Conservation (phyloP, 1,140 invertebrate species). For the Polypedilum pembai region DNA sequence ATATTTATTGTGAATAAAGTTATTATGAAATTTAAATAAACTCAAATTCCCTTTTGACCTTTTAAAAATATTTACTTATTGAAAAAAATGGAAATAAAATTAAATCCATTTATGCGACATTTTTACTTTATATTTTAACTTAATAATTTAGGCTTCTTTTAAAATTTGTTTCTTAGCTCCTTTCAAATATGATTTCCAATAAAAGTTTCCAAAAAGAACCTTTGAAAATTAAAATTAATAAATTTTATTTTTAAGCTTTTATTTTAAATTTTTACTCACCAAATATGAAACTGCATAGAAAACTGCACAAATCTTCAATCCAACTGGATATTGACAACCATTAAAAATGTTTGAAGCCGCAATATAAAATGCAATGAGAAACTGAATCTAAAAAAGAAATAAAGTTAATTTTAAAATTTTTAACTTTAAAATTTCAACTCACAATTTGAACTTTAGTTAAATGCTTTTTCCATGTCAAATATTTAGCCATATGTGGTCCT, state of each 20-base stretch:
- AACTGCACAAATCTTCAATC: background rate
- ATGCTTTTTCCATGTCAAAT: conserved; percentile 93
- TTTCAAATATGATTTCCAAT: background rate
- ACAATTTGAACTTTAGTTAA: conserved; percentile 75
- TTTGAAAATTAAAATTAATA: background rate
- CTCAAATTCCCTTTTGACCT: no score
- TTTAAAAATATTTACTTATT: no score
- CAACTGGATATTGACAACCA: background rate
- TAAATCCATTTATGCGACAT: no score
- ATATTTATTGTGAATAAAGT: background rate
- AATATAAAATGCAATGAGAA: background rate
- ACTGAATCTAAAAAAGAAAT: background rate
- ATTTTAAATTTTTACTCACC: background rate
- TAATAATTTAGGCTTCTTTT: background rate
- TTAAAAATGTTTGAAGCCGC: background rate
- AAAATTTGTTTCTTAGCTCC: background rate
- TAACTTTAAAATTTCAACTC: conserved; percentile 31
- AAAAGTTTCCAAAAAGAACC: background rate
- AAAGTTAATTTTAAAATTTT: background rate
- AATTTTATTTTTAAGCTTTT: background rate
- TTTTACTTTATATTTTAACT: no score
- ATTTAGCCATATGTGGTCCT: conserved; percentile 68
- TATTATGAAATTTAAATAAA: background rate
- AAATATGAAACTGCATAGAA: background rate
- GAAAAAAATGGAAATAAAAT: no score